Evolutionary conservation across 1,140 invertebrate genomes (phyloP).

Genomic region (Bombus balteatus): DNA sequence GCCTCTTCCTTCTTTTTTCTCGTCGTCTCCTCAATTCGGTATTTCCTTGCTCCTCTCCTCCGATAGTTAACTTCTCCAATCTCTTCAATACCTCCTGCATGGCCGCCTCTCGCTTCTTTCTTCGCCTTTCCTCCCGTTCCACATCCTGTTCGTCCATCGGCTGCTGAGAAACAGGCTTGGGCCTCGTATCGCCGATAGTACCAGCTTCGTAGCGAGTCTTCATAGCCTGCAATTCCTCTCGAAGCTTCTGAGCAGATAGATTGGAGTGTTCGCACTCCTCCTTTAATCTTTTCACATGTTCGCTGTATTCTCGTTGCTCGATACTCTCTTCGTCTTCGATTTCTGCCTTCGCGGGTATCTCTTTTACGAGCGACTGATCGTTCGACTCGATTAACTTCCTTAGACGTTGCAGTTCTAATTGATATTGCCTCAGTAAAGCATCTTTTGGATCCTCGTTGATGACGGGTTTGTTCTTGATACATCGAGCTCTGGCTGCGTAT

Average conservation of each 20-base stretch:
- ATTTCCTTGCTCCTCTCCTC: conserved; percentile 78
- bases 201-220: conserved; percentile 70
- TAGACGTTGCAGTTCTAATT: conserved; percentile 92
- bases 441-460: conserved; percentile 96
- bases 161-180: background rate
- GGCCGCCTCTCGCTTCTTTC: conserved; percentile 77
- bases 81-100: conserved; percentile 77
- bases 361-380: conserved; percentile 54
- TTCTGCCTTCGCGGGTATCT: conserved; percentile 31
- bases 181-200: background rate
- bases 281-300: conserved; percentile 74
- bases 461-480: conserved; percentile 95
- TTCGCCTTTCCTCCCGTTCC: conserved; percentile 72
- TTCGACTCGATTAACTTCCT: conserved; percentile 85
- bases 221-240: conserved; percentile 75
- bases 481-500: conserved; percentile 95
- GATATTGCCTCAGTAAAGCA: conserved; percentile 92
- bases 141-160: conserved; percentile 59
- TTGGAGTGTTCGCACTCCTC: conserved; percentile 77
- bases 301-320: conserved; percentile 50
- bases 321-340: conserved; percentile 44
- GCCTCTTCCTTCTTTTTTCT: conserved; percentile 76
- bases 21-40: conserved; percentile 73
- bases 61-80: conserved; percentile 79
- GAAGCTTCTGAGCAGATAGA: conserved; percentile 73